Percentiles rank a stretch among this genome's conserved stretches.
phyloP scores from a whole-genome alignment of 2,113 vertebrate species.

The Rhinolophus ferrumequinum region DNA sequence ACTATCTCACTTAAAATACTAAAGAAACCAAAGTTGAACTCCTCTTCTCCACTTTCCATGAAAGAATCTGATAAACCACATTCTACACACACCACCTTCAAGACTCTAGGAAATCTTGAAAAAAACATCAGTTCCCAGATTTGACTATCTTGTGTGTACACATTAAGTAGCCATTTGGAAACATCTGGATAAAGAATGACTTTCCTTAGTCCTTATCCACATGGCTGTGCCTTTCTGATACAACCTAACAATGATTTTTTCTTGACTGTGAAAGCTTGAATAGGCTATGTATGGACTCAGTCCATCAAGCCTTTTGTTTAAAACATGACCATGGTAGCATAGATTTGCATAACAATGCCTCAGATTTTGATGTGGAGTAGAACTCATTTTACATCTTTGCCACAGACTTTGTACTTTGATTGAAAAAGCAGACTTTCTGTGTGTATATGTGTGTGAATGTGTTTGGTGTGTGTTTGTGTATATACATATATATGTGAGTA shows the following conservation, averaged over 20 bases:
- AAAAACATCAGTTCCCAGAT: neutral
- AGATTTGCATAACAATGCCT: slow-evolving; percentile 55
- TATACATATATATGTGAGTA: neutral
- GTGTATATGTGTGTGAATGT: neutral
- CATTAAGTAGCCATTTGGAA: neutral
- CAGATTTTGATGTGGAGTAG: neutral
- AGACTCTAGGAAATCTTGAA: neutral
- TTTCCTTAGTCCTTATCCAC: slow-evolving; percentile 15
- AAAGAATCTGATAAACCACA: neutral
- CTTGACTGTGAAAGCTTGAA: slow-evolving; percentile 24
- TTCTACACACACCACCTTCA: neutral
- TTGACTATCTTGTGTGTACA: neutral
- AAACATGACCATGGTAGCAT: neutral
- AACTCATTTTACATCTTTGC: slow-evolving; percentile 19
- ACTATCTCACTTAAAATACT: neutral
- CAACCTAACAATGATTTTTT: slow-evolving; percentile 32
- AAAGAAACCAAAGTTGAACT: neutral
- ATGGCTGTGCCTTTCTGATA: neutral
- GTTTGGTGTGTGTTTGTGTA: neutral
- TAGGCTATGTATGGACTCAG: neutral
- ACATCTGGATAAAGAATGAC: slow-evolving; percentile 44
- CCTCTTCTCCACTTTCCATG: neutral
- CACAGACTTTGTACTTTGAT: slow-evolving; percentile 49
- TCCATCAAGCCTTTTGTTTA: slow-evolving; percentile 15
- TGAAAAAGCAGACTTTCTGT: slow-evolving; percentile 16